Conservation (phyloP, 2,797 vertebrate species). For the Pseudotriccus pelzelni region DNA sequence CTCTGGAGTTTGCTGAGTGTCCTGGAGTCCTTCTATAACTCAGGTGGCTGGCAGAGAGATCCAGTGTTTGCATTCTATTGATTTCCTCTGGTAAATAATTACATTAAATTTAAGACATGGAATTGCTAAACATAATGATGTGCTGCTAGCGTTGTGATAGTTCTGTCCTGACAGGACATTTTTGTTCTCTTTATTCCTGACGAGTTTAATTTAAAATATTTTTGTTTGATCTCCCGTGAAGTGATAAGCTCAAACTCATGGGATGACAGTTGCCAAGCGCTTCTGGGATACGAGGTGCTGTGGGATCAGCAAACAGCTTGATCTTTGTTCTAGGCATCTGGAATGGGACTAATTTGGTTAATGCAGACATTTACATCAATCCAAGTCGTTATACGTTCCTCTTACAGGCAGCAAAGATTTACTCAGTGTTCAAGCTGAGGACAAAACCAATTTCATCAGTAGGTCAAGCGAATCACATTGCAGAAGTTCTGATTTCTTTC, state of each 20-base stretch:
- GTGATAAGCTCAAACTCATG: not conserved
- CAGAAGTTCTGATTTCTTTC: not conserved
- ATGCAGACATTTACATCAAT: not conserved
- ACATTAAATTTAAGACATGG: not conserved
- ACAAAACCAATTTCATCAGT: not conserved
- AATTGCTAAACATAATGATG: not conserved
- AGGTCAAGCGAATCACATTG: not conserved
- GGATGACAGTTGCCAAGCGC: not conserved
- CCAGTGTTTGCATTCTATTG: not conserved
- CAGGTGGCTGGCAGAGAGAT: not conserved
- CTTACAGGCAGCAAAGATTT: not conserved
- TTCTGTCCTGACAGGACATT: not conserved
- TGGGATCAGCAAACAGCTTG: not conserved
- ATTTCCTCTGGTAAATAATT: conserved; percentile 22
- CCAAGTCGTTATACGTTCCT: not conserved
- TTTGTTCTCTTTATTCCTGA: not conserved
- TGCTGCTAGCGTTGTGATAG: not conserved
- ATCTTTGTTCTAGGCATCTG: not conserved
- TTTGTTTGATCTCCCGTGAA: not conserved
- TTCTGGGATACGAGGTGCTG: not conserved
- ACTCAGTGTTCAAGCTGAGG: not conserved
- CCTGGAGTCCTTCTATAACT: not conserved
- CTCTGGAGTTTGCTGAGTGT: not conserved
- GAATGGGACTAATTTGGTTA: not conserved
- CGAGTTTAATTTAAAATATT: not conserved